Base-by-base conservation (phyloP, 2,888 invertebrate species). In the Morinoia aosen region DNA sequence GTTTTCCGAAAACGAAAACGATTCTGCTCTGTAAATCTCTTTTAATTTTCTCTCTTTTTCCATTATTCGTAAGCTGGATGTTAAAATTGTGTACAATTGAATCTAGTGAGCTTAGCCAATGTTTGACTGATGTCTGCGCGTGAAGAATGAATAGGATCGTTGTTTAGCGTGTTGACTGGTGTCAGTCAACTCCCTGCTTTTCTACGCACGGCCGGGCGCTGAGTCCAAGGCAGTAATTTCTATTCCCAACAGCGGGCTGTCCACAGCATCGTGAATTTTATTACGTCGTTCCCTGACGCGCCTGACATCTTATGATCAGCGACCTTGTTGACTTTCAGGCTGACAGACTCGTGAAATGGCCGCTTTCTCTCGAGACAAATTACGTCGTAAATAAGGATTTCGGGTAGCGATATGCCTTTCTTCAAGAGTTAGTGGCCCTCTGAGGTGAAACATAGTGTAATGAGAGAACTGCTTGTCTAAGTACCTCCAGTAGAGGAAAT, bases 221-320 rank as follows among this genome's bases (percentile, higher is more conserved):
- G 90, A 40, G 90, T 90, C 90, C 90, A 39, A 90, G 90, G 90
- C 48, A 40, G 90, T 90, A 90, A 90, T 90, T 90, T 48, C 90
- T 90, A 90, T 90, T 90, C 90, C 40, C 48, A 90, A 90, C 90
- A 90, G 48, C 14, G 48, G 90, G 90, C 48, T 40, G 90, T 90
- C 48, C 48, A 48, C 48, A 39, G 90, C 90, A 90, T 76, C 90
- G 40, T 8, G 40, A 14, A 25, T 90, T 90, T 90, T 90, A 90
- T 40, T 90, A 25, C 90, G 19, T 48, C 48, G 90, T 90, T 48
- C 93, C n/a, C 93, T 93, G 93, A 93, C 93, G 33, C 93, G n/a
- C 25, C 33, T 57, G 93, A 57, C 93, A 93, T 57, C 93, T 93
- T 93, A 93, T 93, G 93, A 93, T 93, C 93, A 93, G 57, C 48